Base-by-base conservation (phyloP, 2,113 vertebrate genomes). In the Psilopogon haemacephalus region DNA sequence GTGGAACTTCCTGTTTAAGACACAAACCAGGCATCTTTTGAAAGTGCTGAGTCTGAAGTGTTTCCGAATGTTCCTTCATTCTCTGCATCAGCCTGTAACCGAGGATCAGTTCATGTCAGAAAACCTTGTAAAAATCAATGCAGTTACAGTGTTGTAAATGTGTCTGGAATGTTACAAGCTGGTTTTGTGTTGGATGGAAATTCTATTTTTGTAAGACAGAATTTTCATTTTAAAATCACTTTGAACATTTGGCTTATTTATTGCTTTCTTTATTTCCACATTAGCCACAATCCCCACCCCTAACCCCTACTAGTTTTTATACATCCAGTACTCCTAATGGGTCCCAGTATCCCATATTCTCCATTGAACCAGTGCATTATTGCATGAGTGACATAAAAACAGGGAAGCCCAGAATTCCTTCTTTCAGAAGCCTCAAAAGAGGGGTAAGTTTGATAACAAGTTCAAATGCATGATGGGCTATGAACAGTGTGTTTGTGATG, bases 351-450 rank as follows among this genome's bases (percentile, higher is more conserved):
- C 93, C 98, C 96, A 98, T 98, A 97, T 98, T 99, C 97, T 98
- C 97, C 97, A 98, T 98, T 97, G 98, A 99, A 97, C 98, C 98
- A 95, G 98, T 99, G 98, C 98, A 98, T 97, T 98, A 98, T 98
- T 99, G 98, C 98, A 98, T 98, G 97, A 98, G 98, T 97, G 98
- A 99, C 97, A 98, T 98, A 98, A 99, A 98, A 98, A 98, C 98
- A 96, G 97, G 98, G 97, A 98, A 98, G 95, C 98, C 99, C 98
- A 98, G 98, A 98, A 98, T 99, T 96, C 97, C 98, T 96, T 98
- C 98, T 97, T 98, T 99, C 98, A 98, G 98, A 97, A 98, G 97
- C 94, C 98, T 99, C 92, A 99, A 97, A 97, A 98, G 98, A 99
- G 98, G 98, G 98, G 99, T 99, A 99, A 99, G 99, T 98, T 97